Conservation (phyloP, 1,140 invertebrate genomes). For the Bursaphelenchus mucronatus region DNA sequence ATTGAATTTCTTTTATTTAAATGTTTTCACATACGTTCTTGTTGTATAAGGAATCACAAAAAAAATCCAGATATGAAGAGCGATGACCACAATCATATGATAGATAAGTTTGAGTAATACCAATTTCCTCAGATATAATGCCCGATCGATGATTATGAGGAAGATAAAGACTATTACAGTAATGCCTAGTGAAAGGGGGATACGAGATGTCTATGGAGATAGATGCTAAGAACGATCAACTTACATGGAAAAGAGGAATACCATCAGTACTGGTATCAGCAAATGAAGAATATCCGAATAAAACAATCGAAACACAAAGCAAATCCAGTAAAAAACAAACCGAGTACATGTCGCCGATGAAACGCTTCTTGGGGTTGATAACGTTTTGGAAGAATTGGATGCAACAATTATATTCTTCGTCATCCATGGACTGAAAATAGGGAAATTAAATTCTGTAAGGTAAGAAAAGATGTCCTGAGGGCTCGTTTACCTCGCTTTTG, state of each 20-base stretch:
- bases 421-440: too few species aligned
- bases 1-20: background rate
- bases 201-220: constrained; percentile 62
- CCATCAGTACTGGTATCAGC: constrained; percentile 32
- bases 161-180: constrained; percentile 86
- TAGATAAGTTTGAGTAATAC: constrained; percentile 83
- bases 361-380: constrained; percentile 71
- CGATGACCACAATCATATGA: constrained; percentile 82
- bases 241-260: background rate
- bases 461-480: too few species aligned
- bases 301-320: constrained; percentile 89
- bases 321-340: constrained; percentile 98
- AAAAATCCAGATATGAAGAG: constrained; percentile 94
- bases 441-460: too few species aligned
- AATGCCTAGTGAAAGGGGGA: constrained; percentile 87
- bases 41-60: constrained; percentile 86
- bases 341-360: constrained; percentile 90
- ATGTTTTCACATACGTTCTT: constrained; percentile 66
- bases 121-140: constrained; percentile 86
- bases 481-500: too few species aligned
- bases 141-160: constrained; percentile 87
- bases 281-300: constrained; percentile 91
- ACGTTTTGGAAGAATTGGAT: constrained; percentile 72
- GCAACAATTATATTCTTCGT: too few species aligned
- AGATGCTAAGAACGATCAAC: too few species aligned